Conservation (phyloP, 1,140 invertebrate genomes). For the Dendroctonus valens region DNA sequence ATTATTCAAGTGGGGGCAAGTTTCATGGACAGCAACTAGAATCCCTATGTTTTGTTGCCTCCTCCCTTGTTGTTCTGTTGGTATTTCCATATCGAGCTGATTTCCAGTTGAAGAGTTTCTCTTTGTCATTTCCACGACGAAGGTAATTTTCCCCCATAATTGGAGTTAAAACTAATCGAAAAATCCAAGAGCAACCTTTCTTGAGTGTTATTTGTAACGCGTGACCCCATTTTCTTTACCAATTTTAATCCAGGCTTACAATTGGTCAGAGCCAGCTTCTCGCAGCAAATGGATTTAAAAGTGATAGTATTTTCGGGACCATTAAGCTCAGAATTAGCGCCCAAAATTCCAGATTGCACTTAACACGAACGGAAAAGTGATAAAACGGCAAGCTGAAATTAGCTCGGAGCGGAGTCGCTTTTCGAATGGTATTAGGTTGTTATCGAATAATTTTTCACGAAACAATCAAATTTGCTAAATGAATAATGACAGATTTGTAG, state of each 20-base stretch:
- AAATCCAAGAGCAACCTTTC: constrained; percentile 7
- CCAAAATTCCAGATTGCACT: constrained; percentile 21
- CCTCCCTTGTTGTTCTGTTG: not conserved
- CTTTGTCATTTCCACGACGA: constrained; percentile 15
- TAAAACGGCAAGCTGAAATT: constrained; percentile 22
- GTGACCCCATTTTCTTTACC: constrained; percentile 26
- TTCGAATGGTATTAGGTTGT: constrained; percentile 5
- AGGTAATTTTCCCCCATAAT: constrained; percentile 28
- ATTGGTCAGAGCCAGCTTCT: constrained; percentile 15
- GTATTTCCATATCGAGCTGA: not conserved
- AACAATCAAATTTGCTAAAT: too few species aligned
- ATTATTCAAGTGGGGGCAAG: too few species aligned
- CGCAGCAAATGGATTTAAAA: constrained; percentile 28
- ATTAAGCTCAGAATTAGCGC: constrained; percentile 26
- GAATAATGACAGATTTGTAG: not conserved
- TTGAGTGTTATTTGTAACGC: constrained; percentile 21
- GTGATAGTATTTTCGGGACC: constrained; percentile 26
- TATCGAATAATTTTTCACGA: not conserved
- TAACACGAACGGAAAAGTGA: constrained; percentile 22
- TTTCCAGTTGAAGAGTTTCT: constrained; percentile 4
- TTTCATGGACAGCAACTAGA: too few species aligned
- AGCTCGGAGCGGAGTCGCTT: constrained; percentile 4
- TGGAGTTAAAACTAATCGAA: constrained; percentile 24
- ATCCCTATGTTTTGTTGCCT: not conserved
- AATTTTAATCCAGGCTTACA: constrained; percentile 19